A percentile compares a stretch with the other conserved stretches of the same genome.
Conservation (phyloP, 1,140 invertebrate species). For the Steinernema khuongi region DNA sequence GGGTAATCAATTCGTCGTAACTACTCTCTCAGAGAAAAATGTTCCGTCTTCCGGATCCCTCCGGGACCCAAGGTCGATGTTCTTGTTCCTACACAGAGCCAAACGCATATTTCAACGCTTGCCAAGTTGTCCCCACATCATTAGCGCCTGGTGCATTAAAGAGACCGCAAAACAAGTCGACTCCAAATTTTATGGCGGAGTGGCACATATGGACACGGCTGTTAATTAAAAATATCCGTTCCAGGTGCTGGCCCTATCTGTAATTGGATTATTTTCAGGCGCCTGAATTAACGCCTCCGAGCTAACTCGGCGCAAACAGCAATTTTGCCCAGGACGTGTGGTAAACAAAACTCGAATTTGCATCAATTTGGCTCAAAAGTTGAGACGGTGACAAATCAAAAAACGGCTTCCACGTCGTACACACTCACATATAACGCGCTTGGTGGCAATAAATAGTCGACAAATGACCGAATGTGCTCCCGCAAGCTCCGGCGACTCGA, state of each 20-base stretch:
- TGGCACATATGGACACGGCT: neutral
- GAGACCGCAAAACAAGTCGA: neutral
- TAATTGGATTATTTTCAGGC: conserved; percentile 4
- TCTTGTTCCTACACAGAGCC: neutral
- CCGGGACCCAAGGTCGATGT: too few species aligned
- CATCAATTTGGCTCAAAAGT: neutral
- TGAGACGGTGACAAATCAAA: neutral
- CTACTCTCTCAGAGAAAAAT: neutral
- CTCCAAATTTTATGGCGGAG: neutral
- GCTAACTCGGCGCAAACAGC: neutral
- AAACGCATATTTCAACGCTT: neutral
- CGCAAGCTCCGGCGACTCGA: too few species aligned
- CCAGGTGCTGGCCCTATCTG: neutral
- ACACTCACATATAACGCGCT: conserved; percentile 11
- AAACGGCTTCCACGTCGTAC: neutral
- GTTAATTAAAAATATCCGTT: conserved; percentile 10
- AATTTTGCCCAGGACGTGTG: neutral
- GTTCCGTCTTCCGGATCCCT: neutral
- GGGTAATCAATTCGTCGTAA: neutral
- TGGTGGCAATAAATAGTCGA: conserved; percentile 13
- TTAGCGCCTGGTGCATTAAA: too few species aligned
- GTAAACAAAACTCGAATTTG: neutral
- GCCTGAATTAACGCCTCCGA: too few species aligned
- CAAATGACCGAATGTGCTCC: conserved; percentile 1
- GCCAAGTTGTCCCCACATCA: neutral